Evolutionary conservation across 2,113 vertebrate genomes (phyloP).

Genomic region (Hippocampus zosterae): DNA sequence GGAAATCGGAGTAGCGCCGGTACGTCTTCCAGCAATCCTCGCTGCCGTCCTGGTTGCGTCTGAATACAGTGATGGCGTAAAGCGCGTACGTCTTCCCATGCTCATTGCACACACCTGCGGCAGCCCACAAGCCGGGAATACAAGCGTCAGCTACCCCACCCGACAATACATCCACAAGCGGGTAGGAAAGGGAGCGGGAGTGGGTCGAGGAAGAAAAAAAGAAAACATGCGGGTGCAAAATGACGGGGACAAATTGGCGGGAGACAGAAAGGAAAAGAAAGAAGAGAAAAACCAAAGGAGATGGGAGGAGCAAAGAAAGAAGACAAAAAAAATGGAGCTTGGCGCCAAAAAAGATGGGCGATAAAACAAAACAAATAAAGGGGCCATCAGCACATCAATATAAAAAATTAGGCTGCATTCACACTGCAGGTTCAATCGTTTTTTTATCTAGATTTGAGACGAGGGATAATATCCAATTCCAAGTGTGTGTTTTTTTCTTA

Average conservation of each 20-base stretch:
- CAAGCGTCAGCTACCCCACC: conserved; percentile 83
- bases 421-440: neutral
- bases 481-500: too few species aligned
- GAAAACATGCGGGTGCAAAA: conserved; percentile 9
- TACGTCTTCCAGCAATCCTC: conserved; percentile 97
- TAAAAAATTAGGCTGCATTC: neutral
- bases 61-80: conserved; percentile 92
- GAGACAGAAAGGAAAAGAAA: conserved; percentile 39
- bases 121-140: conserved; percentile 84
- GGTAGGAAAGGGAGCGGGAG: conserved; percentile 54
- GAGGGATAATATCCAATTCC: too few species aligned
- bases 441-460: too few species aligned
- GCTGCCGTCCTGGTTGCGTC: conserved; percentile 74
- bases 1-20: conserved; percentile 96
- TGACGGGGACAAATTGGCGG: conserved; percentile 11
- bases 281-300: conserved; percentile 56
- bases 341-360: conserved; percentile 20
- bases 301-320: conserved; percentile 53
- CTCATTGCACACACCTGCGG: conserved; percentile 97
- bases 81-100: conserved; percentile 96
- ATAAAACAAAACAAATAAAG: neutral
- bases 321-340: conserved; percentile 25
- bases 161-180: conserved; percentile 51
- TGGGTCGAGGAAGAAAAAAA: neutral
- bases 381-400: neutral